Evolutionary conservation across 2,797 vertebrate species (phyloP).

Genomic region (Brachyrhaphis roseni): DNA sequence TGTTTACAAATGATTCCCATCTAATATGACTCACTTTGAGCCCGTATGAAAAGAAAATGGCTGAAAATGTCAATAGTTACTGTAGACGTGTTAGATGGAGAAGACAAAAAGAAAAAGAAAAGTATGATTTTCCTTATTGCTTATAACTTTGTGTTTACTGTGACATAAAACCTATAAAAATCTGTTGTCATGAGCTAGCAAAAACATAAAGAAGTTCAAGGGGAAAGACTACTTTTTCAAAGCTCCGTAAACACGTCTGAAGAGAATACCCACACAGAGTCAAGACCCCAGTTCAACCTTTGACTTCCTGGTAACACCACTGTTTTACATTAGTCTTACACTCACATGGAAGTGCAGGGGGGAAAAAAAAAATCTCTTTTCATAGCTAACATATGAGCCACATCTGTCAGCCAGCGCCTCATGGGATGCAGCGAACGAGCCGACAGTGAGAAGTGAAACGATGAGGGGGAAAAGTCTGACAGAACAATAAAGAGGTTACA

Average conservation of each 20-base stretch:
- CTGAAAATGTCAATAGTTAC: neutral
- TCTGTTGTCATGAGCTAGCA: neutral
- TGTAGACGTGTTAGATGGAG: neutral
- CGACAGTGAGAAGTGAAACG: constrained; percentile 47
- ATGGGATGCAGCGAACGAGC: constrained; percentile 40
- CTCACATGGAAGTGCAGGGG: constrained; percentile 35
- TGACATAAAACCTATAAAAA: neutral
- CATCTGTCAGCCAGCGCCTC: constrained; percentile 70
- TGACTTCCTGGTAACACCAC: constrained; percentile 61
- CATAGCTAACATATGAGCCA: constrained; percentile 67
- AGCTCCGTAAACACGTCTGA: neutral
- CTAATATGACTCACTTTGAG: neutral
- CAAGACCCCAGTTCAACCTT: constrained; percentile 51
- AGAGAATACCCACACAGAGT: constrained; percentile 30
- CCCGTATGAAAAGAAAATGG: neutral
- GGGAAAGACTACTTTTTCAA: neutral
- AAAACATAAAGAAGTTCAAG: neutral
- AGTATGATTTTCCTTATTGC: neutral
- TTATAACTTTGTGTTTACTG: neutral
- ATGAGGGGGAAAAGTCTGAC: constrained; percentile 37
- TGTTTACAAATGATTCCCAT: neutral
- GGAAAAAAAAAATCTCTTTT: constrained; percentile 39
- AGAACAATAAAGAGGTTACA: constrained; percentile 39
- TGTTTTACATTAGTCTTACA: constrained; percentile 59
- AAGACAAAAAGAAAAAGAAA: neutral